These are phyloP conservation scores for Microtus richardsoni DNA, from an alignment of 2,113 vertebrate species.

Conservation along the genomic window DNA sequence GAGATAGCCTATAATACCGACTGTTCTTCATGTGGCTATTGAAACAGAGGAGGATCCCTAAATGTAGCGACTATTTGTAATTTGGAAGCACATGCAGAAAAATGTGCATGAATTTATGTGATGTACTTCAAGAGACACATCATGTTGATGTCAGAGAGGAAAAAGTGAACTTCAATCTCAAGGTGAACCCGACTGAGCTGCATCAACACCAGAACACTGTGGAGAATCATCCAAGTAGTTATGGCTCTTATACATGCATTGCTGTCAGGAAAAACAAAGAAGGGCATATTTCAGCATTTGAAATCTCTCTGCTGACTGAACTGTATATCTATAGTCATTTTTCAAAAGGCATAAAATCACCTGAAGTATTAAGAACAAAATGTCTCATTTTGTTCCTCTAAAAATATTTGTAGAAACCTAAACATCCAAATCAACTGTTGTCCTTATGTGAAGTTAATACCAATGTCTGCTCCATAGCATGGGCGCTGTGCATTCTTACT, in stretches of 20 bases:
- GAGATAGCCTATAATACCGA: neutral
- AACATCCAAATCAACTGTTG: slow-evolving; percentile 46
- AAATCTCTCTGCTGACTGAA: slow-evolving; percentile 61
- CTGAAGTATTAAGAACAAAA: slow-evolving; percentile 62
- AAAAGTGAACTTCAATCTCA: slow-evolving; percentile 40
- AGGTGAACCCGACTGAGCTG: slow-evolving; percentile 29
- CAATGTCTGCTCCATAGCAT: neutral
- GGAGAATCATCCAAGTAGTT: neutral
- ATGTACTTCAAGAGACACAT: slow-evolving; percentile 48
- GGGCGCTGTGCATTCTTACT: neutral
- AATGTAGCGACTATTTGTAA: slow-evolving; percentile 7
- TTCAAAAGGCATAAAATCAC: slow-evolving; percentile 62
- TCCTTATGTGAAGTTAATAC: neutral
- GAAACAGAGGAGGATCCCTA: neutral
- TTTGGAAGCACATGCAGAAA: slow-evolving; percentile 27
- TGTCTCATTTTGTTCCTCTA: slow-evolving; percentile 20
- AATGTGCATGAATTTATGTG: neutral
- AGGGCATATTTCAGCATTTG: slow-evolving; percentile 52
- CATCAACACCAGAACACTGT: neutral
- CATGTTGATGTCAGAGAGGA: slow-evolving; percentile 16
- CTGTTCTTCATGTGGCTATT: slow-evolving; percentile 17
- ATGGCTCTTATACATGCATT: slow-evolving; percentile 51
- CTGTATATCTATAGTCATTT: slow-evolving; percentile 61
- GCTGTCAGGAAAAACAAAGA: slow-evolving; percentile 49
- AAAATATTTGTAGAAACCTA: slow-evolving; percentile 42